Evolutionary conservation across 37 sponge, comb jelly and placozoan species (phyloP), one percentile per base, ranked within the genome.

Genomic region (Corticium candelabrum): DNA sequence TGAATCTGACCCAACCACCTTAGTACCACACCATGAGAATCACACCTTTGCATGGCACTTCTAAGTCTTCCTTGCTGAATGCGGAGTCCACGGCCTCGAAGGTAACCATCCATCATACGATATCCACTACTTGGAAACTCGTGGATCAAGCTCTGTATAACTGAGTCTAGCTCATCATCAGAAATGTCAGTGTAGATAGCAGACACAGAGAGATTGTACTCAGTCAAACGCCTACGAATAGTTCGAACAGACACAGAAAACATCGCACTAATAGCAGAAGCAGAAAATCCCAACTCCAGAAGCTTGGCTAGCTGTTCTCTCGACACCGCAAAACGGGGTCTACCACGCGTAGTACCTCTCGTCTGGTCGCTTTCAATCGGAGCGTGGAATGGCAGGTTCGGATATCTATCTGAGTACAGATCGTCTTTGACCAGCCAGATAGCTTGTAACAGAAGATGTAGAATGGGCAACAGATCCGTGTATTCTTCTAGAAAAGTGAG

Each of bases 51-150:
- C 34, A 87, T 29, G 35, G 67, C 37, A 15, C 74, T 81, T 39
- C 88, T 57, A 0, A 87, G 40, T 36, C 74, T 38, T 5, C 27
- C 30, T 40, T 68, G 0, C 35, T 11, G 88, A 5, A 87, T 74
- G n/a, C 69, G 1, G 0, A 80, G 34, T 0, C 84, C 88, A 15
- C 37, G 3, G 35, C 79, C 37, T 31, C 40, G 37, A 2, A 87
- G 37, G 35, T 40, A 37, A n/a, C 80, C 83, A 3, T 76, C 38
- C 39, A 72, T 35, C 7, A 56, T 3, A 29, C 38, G 34, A 11
- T 80, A 77, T 37, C 81, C 81, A 76, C 37, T 31, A 35, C 15
- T 5, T 0, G 81, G 81, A 30, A 67, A 34, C 32, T 76, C 5
- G n/a, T 30, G 2, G 15, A 74, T 27, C 33, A 37, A 74, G 1